phyloP scores from a whole-genome alignment of 2,113 vertebrate species.

The Ornithorhynchus anatinus region DNA sequence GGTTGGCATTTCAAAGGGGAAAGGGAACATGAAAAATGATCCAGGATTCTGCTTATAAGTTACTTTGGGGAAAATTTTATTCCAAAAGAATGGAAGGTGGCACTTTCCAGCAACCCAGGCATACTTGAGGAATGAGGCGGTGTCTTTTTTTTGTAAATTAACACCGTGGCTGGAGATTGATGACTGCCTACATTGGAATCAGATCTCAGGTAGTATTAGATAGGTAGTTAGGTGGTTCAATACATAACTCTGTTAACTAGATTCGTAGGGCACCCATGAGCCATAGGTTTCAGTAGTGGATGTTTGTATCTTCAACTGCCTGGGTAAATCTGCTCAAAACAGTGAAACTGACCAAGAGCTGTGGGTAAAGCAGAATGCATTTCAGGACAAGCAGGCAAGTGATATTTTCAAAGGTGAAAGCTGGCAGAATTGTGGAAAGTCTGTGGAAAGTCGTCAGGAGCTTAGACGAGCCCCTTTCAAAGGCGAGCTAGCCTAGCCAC shows the following conservation, averaged over 20 bases:
- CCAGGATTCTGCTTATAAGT: conserved; percentile 7
- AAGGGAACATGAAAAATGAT: conserved; percentile 5
- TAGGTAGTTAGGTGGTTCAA: conserved; percentile 49
- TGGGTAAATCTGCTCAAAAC: not conserved
- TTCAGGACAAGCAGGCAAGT: not conserved
- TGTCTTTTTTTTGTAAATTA: conserved; percentile 45
- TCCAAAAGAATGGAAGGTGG: conserved; percentile 43
- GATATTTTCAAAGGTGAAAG: not conserved
- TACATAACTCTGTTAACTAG: conserved; percentile 34
- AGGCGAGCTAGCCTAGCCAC: conserved; percentile 5
- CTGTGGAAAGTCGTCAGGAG: not conserved
- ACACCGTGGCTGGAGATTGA: conserved; percentile 41
- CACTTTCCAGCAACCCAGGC: conserved; percentile 21
- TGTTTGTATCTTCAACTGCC: not conserved
- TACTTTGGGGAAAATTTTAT: conserved; percentile 37
- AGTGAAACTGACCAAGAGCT: not conserved
- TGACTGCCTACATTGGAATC: conserved; percentile 29
- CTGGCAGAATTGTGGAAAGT: not conserved
- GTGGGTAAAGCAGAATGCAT: not conserved
- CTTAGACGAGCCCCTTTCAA: not conserved
- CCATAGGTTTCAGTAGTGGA: conserved; percentile 18
- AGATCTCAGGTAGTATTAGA: conserved; percentile 54
- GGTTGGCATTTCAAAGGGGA: not conserved
- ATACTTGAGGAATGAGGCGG: conserved; percentile 19
- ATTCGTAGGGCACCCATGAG: conserved; percentile 31